Conservation (phyloP, 2,888 invertebrate genomes). For the Aphodius granarius region DNA sequence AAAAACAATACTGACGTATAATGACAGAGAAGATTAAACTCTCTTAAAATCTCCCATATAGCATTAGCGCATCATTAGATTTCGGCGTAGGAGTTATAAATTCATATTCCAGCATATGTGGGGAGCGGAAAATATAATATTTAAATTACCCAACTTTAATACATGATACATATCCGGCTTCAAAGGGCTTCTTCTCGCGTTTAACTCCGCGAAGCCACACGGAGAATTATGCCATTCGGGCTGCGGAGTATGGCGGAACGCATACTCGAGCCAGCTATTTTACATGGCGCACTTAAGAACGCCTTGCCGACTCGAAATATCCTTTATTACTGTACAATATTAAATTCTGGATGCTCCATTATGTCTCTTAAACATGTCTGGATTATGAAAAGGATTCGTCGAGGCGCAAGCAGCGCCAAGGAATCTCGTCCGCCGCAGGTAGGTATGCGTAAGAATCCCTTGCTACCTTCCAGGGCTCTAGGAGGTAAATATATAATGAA, state of each 20-base stretch:
- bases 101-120: not conserved
- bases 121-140: not conserved
- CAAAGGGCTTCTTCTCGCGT: not conserved
- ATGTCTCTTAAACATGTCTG: not conserved
- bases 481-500: not conserved
- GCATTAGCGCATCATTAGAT: not conserved
- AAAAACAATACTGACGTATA: too few relatives aligned
- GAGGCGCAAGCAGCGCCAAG: not conserved
- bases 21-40: too few relatives aligned
- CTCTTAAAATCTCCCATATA: not conserved
- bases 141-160: not conserved
- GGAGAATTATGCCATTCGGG: not conserved
- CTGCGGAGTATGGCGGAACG: not conserved
- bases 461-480: not conserved
- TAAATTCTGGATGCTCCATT: conserved; percentile 11
- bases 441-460: not conserved
- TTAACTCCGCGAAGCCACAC: not conserved
- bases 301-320: not conserved
- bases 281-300: not conserved
- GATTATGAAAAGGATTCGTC: not conserved
- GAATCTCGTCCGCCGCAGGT: not conserved
- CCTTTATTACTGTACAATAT: conserved; percentile 6
- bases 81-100: not conserved
- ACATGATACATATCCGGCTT: not conserved
- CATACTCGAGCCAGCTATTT: not conserved